A percentile compares a stretch with the other conserved stretches of the same genome.
Conservation (phyloP, 2,113 vertebrate species). For the Alaudala cheleensis region DNA sequence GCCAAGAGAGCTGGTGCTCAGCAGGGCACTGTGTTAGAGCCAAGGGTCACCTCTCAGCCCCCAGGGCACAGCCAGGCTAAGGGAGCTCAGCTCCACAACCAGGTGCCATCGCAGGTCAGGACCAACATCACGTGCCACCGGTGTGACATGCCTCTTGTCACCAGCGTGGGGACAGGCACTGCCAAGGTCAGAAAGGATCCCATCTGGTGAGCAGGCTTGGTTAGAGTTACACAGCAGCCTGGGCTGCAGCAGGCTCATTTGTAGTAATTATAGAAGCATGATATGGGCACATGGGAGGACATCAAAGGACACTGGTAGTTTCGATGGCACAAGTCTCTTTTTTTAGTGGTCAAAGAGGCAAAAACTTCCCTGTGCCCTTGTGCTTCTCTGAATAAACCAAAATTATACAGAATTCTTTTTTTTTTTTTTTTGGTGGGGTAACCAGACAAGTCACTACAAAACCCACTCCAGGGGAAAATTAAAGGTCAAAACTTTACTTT, state of each 20-base stretch:
- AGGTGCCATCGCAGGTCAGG: neutral
- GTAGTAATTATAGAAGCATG: conserved; percentile 24
- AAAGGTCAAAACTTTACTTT: neutral
- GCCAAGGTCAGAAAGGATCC: neutral
- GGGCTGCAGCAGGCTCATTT: conserved; percentile 22
- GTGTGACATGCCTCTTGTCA: neutral
- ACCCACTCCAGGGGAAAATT: neutral
- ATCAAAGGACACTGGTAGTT: neutral
- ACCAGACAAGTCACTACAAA: neutral
- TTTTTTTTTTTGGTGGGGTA: neutral
- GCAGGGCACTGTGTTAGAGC: neutral
- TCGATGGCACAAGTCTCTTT: neutral
- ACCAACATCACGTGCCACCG: rapidly evolving
- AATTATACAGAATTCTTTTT: neutral
- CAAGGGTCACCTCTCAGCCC: neutral
- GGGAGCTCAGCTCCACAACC: neutral
- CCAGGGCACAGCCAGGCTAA: neutral
- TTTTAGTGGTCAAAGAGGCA: neutral
- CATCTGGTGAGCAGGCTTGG: neutral
- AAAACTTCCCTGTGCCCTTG: neutral
- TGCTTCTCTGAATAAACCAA: neutral
- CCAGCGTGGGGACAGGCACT: rapidly evolving
- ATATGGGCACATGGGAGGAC: neutral
- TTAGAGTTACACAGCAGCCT: neutral
- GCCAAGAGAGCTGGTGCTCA: neutral